A percentile compares a stretch with the other conserved stretches of the same genome.
Evolutionary conservation across 2,113 vertebrate genomes (phyloP).

Genomic region (Otolemur garnettii): DNA sequence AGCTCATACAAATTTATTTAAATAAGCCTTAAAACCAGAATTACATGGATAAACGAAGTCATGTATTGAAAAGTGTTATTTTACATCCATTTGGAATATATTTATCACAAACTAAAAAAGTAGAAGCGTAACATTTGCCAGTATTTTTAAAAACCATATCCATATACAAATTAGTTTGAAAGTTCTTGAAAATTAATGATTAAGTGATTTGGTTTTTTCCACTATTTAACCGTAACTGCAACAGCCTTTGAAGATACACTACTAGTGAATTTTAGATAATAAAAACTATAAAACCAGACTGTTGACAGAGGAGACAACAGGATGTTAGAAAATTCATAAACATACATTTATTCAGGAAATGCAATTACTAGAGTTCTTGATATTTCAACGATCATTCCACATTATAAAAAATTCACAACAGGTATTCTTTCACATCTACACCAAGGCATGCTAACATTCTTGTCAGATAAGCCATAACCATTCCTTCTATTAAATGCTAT

Average conservation of each 20-base stretch:
- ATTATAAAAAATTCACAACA: conserved; percentile 72
- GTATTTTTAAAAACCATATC: conserved; percentile 48
- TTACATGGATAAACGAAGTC: conserved; percentile 9
- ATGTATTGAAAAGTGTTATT: conserved; percentile 41
- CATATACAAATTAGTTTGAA: conserved; percentile 57
- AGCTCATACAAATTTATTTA: conserved; percentile 58
- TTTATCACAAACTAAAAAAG: conserved; percentile 46
- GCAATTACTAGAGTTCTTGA: conserved; percentile 65
- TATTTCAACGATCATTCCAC: conserved; percentile 71
- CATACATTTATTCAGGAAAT: conserved; percentile 78
- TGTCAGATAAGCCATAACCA: conserved; percentile 58
- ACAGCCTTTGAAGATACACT: conserved; percentile 26
- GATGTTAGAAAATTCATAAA: conserved; percentile 72
- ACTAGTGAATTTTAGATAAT: background rate
- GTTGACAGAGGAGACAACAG: conserved; percentile 60
- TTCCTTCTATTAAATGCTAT: conserved; percentile 62
- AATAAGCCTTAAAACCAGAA: conserved; percentile 57
- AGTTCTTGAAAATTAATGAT: conserved; percentile 58
- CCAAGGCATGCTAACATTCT: conserved; percentile 73
- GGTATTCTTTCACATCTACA: conserved; percentile 63
- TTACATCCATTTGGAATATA: background rate
- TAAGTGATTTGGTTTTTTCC: background rate
- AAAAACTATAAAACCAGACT: conserved; percentile 53
- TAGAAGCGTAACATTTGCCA: background rate
- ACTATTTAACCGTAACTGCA: background rate